A percentile compares a stretch with the other conserved stretches of the same genome.
phyloP scores from a whole-genome alignment of 1,140 invertebrate species.

The Heliconius nattereri region DNA sequence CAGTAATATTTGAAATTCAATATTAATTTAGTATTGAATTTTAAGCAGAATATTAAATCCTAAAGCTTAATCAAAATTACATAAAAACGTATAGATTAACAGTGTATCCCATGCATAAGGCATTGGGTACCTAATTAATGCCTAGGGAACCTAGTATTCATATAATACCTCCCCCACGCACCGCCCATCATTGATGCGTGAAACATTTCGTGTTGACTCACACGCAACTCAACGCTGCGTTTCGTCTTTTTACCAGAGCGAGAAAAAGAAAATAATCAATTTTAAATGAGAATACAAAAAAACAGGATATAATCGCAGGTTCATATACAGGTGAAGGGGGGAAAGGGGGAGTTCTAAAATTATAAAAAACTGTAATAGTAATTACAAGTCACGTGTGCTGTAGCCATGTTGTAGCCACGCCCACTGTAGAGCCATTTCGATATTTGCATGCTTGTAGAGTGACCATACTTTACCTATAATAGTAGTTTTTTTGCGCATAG shows the following conservation, averaged over 20 bases:
- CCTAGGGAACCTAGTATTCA: not conserved
- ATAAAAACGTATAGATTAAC: too few relatives aligned
- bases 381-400: constrained; percentile 40
- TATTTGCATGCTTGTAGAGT: constrained; percentile 32
- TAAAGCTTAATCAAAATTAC: too few relatives aligned
- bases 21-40: too few relatives aligned
- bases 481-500: not conserved
- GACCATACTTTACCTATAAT: constrained; percentile 5
- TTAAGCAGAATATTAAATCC: too few relatives aligned
- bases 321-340: not conserved
- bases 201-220: too few relatives aligned
- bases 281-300: not conserved
- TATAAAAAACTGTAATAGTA: constrained; percentile 23
- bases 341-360: constrained; percentile 1
- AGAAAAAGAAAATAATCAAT: too few relatives aligned
- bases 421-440: constrained; percentile 19
- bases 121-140: not conserved
- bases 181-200: too few relatives aligned
- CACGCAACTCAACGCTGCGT: too few relatives aligned
- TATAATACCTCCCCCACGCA: not conserved
- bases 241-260: too few relatives aligned
- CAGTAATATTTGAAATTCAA: too few relatives aligned
- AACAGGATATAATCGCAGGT: not conserved
- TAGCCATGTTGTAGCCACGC: constrained; percentile 41
- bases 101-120: constrained; percentile 1